Conservation (phyloP, 2,888 invertebrate species). For the Andrena haemorrhoa region DNA sequence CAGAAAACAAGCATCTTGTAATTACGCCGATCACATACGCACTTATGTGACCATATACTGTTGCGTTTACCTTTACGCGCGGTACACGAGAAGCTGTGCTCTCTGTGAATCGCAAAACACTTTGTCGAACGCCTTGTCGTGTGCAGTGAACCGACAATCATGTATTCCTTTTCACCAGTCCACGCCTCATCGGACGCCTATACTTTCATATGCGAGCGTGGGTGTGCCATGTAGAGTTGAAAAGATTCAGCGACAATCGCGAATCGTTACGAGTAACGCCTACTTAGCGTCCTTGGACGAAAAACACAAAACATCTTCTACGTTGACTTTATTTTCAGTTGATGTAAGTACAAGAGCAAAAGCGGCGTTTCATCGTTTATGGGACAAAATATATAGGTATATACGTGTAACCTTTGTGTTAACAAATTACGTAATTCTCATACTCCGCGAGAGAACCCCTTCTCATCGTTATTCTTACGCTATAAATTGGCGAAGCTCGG, state of each 20-base stretch:
- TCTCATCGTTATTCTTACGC: neutral
- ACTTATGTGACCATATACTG: neutral
- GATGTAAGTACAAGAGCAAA: constrained; percentile 55
- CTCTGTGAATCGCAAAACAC: constrained; percentile 14
- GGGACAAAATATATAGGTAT: neutral
- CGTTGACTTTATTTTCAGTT: constrained; percentile 62
- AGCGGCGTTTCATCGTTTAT: constrained; percentile 4
- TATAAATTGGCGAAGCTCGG: neutral
- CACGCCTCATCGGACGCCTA: constrained; percentile 14
- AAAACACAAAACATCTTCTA: constrained; percentile 46
- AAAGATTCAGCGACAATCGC: neutral
- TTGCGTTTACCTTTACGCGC: constrained; percentile 27
- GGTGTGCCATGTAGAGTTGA: neutral
- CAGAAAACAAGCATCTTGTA: constrained; percentile 62
- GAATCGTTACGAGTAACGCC: neutral
- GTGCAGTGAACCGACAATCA: constrained; percentile 80
- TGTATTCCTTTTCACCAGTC: constrained; percentile 57
- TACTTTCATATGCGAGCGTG: constrained; percentile 28
- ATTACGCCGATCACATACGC: constrained; percentile 42
- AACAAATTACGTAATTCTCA: constrained; percentile 10
- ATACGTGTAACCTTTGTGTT: constrained; percentile 9
- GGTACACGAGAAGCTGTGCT: constrained; percentile 18
- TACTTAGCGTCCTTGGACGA: neutral
- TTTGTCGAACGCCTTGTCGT: constrained; percentile 40
- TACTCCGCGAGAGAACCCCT: neutral